A percentile compares a stretch with the other conserved stretches of the same genome.
Conservation (phyloP, 1,140 invertebrate genomes). For the Drosophila teissieri region DNA sequence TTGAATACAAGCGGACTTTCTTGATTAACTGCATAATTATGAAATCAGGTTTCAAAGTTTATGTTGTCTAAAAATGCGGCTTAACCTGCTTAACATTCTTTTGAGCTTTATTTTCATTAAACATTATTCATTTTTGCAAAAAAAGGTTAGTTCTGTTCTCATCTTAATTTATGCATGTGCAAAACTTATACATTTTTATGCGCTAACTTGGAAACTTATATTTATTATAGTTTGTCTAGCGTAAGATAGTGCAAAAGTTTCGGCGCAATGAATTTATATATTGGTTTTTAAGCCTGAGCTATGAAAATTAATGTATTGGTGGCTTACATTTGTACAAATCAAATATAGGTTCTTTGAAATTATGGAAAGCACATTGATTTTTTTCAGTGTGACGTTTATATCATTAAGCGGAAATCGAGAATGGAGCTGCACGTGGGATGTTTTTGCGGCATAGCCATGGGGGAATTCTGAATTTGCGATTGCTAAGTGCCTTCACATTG, state of each 20-base stretch:
- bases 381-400: conserved; percentile 5
- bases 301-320: no score
- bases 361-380: background rate
- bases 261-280: no score
- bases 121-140: no score
- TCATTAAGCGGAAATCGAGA: conserved; percentile 37
- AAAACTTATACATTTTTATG: no score
- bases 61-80: background rate
- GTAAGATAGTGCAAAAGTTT: no score
- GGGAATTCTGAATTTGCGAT: conserved; percentile 11
- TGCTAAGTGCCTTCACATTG: conserved; percentile 21
- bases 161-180: no score
- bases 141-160: no score
- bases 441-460: conserved; percentile 41
- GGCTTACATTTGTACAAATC: background rate
- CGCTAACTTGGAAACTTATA: no score
- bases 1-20: background rate
- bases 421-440: conserved; percentile 31
- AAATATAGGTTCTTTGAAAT: background rate
- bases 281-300: no score
- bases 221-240: no score
- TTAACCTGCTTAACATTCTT: background rate
- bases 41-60: conserved; percentile 1
- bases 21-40: background rate
- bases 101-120: no score